Evolutionary conservation across 23 tunicate species (phyloP).

Genomic region (Halocynthia aurantium): DNA sequence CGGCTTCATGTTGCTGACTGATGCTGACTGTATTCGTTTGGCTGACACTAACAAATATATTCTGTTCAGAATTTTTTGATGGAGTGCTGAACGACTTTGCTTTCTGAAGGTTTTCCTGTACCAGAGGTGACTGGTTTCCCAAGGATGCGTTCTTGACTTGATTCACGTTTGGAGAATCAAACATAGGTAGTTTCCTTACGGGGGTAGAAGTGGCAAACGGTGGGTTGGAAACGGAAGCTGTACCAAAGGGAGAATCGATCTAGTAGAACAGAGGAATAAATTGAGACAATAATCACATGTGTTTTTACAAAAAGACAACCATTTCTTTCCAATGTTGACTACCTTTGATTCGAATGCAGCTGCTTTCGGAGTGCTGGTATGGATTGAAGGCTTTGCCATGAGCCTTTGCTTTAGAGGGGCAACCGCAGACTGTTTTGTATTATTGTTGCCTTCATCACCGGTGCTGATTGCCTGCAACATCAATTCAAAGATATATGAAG

Average conservation of each 20-base stretch:
- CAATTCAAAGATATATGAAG: background rate
- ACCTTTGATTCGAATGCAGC: background rate
- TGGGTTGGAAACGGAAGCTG: conserved; percentile 2
- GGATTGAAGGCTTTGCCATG: conserved; percentile 29
- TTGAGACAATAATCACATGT: background rate
- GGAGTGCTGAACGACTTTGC: background rate
- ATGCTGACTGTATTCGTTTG: no score
- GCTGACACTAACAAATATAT: no score
- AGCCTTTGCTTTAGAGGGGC: conserved; percentile 28
- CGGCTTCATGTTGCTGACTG: no score
- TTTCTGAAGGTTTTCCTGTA: background rate
- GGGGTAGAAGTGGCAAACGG: conserved; percentile 4
- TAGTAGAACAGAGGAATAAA: background rate
- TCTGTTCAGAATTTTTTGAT: background rate
- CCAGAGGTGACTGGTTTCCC: conserved; percentile 4
- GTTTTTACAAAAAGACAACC: background rate
- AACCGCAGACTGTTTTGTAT: background rate
- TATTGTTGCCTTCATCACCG: conserved; percentile 22
- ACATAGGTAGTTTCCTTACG: background rate
- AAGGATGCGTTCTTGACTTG: background rate
- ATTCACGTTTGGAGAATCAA: background rate
- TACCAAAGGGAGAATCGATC: background rate
- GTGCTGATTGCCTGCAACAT: background rate
- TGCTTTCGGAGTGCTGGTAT: conserved; percentile 26
- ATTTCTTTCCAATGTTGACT: background rate